Evolutionary conservation across 2,888 invertebrate species (phyloP).

Genomic region (Seira musarum): DNA sequence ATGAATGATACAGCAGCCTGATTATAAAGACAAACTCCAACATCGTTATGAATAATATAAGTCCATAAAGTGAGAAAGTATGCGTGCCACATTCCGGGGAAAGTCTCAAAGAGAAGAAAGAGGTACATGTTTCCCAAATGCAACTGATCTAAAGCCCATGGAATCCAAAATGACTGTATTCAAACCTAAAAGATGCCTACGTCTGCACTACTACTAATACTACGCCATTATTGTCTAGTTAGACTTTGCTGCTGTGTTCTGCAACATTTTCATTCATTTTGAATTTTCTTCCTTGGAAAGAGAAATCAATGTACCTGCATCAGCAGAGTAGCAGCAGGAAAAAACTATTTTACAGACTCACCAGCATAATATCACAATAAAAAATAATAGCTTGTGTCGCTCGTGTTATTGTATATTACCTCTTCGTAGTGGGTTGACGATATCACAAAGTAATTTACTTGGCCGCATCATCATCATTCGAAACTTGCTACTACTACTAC

Average conservation of each 20-base stretch:
- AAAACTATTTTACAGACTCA: too few species aligned
- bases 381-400: background rate
- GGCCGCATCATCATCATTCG: background rate
- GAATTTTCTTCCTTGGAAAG: background rate
- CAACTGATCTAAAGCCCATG: background rate
- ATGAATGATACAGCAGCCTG: too few species aligned
- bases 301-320: background rate
- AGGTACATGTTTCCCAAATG: background rate
- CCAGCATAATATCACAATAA: background rate
- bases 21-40: too few species aligned
- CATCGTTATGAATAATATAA: background rate
- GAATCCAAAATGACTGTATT: too few species aligned
- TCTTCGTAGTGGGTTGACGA: background rate
- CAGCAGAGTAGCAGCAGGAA: background rate
- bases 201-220: too few species aligned
- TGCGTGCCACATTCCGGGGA: background rate
- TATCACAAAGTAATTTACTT: background rate
- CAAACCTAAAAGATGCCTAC: too few species aligned
- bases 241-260: background rate
- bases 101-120: background rate
- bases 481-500: too few species aligned
- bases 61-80: background rate
- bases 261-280: background rate
- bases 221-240: too few species aligned
- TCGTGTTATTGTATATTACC: background rate